phyloP scores from a whole-genome alignment of 2,888 invertebrate genomes.

The Clunio marinus region DNA sequence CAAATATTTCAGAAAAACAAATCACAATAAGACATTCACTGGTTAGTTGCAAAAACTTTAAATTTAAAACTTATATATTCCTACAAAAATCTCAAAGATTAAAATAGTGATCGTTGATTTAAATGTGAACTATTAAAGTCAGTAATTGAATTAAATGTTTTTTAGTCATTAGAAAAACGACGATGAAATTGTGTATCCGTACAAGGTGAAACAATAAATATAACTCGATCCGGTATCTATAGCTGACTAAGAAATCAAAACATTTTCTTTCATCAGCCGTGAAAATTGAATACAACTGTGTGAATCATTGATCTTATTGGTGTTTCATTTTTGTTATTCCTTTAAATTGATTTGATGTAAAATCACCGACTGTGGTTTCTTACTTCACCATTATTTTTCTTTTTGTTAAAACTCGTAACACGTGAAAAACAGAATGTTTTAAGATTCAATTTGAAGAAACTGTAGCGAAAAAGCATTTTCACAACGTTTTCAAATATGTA shows the following conservation, averaged over 20 bases:
- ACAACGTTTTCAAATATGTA: constrained; percentile 15
- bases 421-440: neutral
- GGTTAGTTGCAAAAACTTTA: no score
- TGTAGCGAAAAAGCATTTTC: neutral
- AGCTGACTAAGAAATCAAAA: neutral
- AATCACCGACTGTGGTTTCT: constrained; percentile 19
- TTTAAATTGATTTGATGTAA: constrained; percentile 23
- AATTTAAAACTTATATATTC: no score
- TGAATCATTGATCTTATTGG: constrained; percentile 16
- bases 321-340: neutral
- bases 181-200: constrained; percentile 11
- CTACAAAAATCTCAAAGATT: no score
- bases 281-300: constrained; percentile 23
- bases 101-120: no score
- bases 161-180: no score
- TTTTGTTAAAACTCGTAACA: constrained; percentile 9
- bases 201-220: neutral
- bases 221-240: no score
- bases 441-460: constrained; percentile 4
- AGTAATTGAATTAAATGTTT: no score
- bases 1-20: no score
- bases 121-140: no score
- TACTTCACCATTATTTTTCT: no score
- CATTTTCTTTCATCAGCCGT: constrained; percentile 9
- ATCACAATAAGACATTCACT: no score